Evolutionary conservation across 2,888 invertebrate species (phyloP).

Genomic region (Sericinus montela): DNA sequence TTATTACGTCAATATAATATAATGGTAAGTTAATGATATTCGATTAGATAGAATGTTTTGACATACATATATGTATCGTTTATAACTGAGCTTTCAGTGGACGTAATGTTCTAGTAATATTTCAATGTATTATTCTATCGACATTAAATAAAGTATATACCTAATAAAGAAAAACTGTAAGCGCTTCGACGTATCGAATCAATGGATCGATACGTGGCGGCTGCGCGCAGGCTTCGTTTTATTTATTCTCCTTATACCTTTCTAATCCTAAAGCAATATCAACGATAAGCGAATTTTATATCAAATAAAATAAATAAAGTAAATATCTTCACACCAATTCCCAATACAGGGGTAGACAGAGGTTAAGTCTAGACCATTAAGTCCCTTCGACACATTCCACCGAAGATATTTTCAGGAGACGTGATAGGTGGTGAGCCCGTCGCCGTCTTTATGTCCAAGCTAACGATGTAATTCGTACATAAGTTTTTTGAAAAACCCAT

Average conservation of each 20-base stretch:
- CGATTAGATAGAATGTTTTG: constrained; percentile 50
- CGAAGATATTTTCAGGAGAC: too few species aligned
- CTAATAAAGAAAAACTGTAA: constrained; percentile 27
- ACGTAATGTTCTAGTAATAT: constrained; percentile 55
- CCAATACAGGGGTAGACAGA: too few species aligned
- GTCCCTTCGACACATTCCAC: too few species aligned
- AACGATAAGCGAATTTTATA: too few species aligned
- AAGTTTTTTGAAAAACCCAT: too few species aligned
- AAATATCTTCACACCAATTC: too few species aligned
- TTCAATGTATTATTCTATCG: constrained; percentile 70
- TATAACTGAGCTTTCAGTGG: constrained; percentile 61
- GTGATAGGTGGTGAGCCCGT: too few species aligned
- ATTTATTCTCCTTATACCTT: not conserved
- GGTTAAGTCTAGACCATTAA: too few species aligned
- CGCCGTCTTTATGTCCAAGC: too few species aligned
- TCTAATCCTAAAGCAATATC: too few species aligned
- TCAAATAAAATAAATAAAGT: too few species aligned
- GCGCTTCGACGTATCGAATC: not conserved
- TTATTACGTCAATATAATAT: constrained; percentile 60
- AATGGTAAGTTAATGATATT: constrained; percentile 49
- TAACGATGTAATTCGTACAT: too few species aligned
- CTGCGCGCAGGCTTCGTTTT: constrained; percentile 12
- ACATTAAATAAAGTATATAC: constrained; percentile 60
- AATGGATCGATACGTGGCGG: not conserved
- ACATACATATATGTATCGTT: constrained; percentile 58